phyloP scores from a whole-genome alignment of 2,888 invertebrate species.

The Phaedon cochleariae region DNA sequence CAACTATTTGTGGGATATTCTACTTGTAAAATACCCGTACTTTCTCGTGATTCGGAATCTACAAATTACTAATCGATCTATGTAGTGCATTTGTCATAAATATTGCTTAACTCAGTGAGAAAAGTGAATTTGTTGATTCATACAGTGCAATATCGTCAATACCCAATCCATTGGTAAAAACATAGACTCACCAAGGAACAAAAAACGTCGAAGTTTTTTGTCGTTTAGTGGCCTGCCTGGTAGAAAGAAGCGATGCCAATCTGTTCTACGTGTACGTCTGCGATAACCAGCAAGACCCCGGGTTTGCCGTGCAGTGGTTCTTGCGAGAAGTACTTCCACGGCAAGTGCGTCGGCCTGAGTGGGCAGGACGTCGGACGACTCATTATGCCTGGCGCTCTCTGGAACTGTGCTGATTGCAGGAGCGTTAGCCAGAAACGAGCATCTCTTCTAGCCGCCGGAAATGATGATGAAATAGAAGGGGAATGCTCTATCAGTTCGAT shows the following conservation, averaged over 20 bases:
- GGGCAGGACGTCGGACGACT: no score
- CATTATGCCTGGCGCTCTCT: slow-evolving; percentile 9
- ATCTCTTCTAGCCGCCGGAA: no score
- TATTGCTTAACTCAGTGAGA: background rate
- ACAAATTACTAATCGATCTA: background rate
- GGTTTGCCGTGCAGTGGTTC: no score
- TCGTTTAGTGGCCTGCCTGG: background rate
- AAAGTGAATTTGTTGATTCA: slow-evolving; percentile 11
- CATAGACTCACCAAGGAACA: background rate
- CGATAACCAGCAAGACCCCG: slow-evolving; percentile 11
- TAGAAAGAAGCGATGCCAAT: slow-evolving; percentile 8
- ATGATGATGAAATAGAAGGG: background rate
- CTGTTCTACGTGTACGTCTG: slow-evolving; percentile 7
- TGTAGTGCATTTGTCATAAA: background rate
- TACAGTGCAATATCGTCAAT: slow-evolving; percentile 8
- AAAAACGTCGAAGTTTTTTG: slow-evolving; percentile 7
- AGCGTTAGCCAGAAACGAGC: no score
- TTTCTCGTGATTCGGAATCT: no score
- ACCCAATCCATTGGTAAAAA: slow-evolving; percentile 9
- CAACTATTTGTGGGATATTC: background rate
- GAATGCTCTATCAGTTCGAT: no score
- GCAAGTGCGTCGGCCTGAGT: no score
- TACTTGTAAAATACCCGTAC: background rate
- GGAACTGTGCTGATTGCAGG: slow-evolving; percentile 1
- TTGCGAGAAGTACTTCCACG: no score